Percentiles rank a stretch among this genome's conserved stretches.
Evolutionary conservation across 1,140 invertebrate species (phyloP).

Genomic region (Drosophila jambulina): DNA sequence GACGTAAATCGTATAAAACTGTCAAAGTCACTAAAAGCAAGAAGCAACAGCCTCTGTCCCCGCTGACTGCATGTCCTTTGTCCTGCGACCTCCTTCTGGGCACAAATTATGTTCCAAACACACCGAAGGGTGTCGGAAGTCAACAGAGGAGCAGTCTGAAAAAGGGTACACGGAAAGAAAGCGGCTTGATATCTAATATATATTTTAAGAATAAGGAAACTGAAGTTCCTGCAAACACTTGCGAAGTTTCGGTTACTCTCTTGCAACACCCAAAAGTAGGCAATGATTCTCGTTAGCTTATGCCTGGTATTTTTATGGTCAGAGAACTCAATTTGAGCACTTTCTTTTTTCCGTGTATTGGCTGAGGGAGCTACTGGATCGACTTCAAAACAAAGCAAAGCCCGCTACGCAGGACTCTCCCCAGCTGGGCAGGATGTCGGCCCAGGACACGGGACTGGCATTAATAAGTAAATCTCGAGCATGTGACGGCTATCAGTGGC

Average conservation of each 20-base stretch:
- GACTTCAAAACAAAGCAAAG: conserved; percentile 67
- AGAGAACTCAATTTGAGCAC: background rate
- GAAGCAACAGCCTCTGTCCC: conserved; percentile 69
- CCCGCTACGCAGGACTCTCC: conserved; percentile 33
- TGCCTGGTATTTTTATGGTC: background rate
- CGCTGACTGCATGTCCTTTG: conserved; percentile 38
- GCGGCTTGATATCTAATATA: background rate
- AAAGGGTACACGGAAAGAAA: conserved; percentile 18
- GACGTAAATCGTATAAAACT: conserved; percentile 84
- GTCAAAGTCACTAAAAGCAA: conserved; percentile 82
- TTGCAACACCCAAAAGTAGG: background rate
- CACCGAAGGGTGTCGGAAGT: conserved; percentile 77
- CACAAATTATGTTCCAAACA: conserved; percentile 73
- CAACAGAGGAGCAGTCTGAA: conserved; percentile 48
- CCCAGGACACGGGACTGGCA: conserved; percentile 58
- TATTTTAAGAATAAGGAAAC: background rate
- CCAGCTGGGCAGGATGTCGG: conserved; percentile 59
- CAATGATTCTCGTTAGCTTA: background rate
- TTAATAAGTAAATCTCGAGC: conserved; percentile 82
- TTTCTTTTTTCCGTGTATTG: background rate
- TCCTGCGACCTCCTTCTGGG: conserved; percentile 37
- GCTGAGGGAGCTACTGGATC: conserved; percentile 16
- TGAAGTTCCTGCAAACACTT: background rate
- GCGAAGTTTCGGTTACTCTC: too few relatives aligned
- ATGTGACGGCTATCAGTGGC: conserved; percentile 82